Evolutionary conservation across 2,888 invertebrate species (phyloP), one percentile per base, ranked within the genome.

Genomic region (Antheraea assamensis): DNA sequence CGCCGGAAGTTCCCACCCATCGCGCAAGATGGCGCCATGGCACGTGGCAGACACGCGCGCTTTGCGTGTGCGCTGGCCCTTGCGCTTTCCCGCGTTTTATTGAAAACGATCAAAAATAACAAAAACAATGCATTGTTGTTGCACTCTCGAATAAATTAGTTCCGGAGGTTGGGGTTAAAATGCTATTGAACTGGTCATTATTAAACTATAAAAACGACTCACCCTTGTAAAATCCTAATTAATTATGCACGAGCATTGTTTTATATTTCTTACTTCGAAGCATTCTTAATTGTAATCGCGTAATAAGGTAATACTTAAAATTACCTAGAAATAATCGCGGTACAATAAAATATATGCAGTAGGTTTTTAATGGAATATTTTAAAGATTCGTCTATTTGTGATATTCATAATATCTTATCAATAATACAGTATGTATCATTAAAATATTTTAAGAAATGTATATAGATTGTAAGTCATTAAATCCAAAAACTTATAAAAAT

Each of bases 141-240:
- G 82, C 86, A 81, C 88, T 91, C 89, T 90, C 86, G 88, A 90
- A 90, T 90, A 94, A 92, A 93, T 92, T 93, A 90, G 89, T 90
- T 86, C 82, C 88, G 86, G 84, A 83, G 79, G 85, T 83, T 83
- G 85, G 92, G 94, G 94, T 92, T 92, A 92, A 93, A 92, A 86
- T 81, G 90, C 89, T 89, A 93, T 93, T 94, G 93, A 93, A 92
- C 93, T 86, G 84, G 82, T 90, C 90, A 92, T 93, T 93, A 92
- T 84, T 88, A 83, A 87, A 84, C 85, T 85, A 88, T 87, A 85
- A 71, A 74, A 35, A 68, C 68, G 72, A 58, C 71, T 72, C 74
- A 58, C 68, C 68, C 68, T 68, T 68, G 35, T 68, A n/a, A 35
- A 68, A 68, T 27, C 21, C 27, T 68, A 68, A 68, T 68, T 3